Base-by-base conservation (phyloP, 2,797 vertebrate species). In the Caiman crocodilus region DNA sequence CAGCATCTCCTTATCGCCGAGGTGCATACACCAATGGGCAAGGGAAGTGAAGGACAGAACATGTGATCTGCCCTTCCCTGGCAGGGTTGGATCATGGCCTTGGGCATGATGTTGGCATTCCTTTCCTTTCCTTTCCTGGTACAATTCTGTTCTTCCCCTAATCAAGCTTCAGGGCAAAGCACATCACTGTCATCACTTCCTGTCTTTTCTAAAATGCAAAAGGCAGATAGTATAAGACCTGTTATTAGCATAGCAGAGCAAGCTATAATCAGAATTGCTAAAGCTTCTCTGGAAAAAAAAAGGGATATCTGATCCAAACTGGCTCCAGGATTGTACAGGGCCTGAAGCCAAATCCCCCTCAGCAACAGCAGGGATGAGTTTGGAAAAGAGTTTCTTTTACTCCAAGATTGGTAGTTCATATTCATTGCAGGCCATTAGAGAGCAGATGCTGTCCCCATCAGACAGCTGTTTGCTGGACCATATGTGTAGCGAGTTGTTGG, bases 1-100 rank as follows among this genome's bases (percentile, higher is more conserved):
- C 50, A 55, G 5, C 0, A 26, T 69, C 14, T 59, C 74, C 69
- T 88, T 67, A 76, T 80, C 91, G 15, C 1, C 0, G 16, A 75
- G 56, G 5, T 3, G 23, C 84, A 77, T 5, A 1, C 4, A 0
- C 25, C 0, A 0, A 15, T 63, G 3, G 2, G 28, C 1, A 0
- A 28, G 56, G 85, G 89, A 80, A 64, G 76, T 32, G 17, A 76
- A 18, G 57, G 81, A 56, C 23, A 77, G 16, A 50, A 6, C 4
- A 14, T 17, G 50, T 5, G 0, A 1, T 3, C 50, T 35, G 7
- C 23, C 28, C 18, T 35, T 6, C 42, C 2, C 77, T 55, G 77
- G 26, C 16, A 82, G 42, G 79, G 8, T 25, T 58, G 88, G 67
- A 75, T 15, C 35, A 14, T 42, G 21, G 32, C 0, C 42, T 4